Conservation (phyloP, 2,113 vertebrate genomes). For the Oncorhynchus clarkii region DNA sequence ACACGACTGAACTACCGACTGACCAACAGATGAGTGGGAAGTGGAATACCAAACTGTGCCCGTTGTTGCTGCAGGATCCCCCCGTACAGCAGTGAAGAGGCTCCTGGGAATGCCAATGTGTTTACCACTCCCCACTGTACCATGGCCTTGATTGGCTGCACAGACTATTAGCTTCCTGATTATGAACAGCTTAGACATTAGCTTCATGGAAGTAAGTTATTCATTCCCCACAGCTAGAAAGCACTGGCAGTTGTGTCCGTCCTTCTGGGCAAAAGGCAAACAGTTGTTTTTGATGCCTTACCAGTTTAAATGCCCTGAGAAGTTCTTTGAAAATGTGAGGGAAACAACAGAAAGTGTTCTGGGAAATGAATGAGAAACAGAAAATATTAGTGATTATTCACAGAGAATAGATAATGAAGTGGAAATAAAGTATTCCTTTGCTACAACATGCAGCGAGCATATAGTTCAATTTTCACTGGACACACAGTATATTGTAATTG, state of each 20-base stretch:
- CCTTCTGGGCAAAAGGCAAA: too few species aligned
- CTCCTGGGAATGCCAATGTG: slow-evolving; percentile 67
- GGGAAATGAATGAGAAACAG: too few species aligned
- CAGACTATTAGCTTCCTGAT: slow-evolving; percentile 70
- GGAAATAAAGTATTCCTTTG: too few species aligned
- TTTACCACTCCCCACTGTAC: slow-evolving; percentile 1
- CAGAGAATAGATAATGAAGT: too few species aligned
- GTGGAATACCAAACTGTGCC: slow-evolving; percentile 62
- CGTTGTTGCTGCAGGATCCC: slow-evolving; percentile 42
- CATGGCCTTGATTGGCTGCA: slow-evolving; percentile 66
- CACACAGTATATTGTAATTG: too few species aligned
- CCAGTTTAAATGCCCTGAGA: too few species aligned
- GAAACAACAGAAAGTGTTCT: too few species aligned
- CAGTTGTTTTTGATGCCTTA: not conserved
- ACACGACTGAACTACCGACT: slow-evolving; percentile 6
- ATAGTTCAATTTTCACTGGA: too few species aligned
- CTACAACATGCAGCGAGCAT: too few species aligned
- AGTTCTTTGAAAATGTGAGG: too few species aligned
- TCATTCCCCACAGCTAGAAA: slow-evolving; percentile 26
- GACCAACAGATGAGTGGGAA: slow-evolving; percentile 24
- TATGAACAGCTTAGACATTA: slow-evolving; percentile 72
- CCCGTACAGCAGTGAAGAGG: slow-evolving; percentile 48
- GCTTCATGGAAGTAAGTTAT: slow-evolving; percentile 66
- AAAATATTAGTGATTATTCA: too few species aligned
- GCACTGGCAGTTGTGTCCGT: too few species aligned